phyloP scores from a whole-genome alignment of 2,113 vertebrate species.

The Pelodiscus sinensis region DNA sequence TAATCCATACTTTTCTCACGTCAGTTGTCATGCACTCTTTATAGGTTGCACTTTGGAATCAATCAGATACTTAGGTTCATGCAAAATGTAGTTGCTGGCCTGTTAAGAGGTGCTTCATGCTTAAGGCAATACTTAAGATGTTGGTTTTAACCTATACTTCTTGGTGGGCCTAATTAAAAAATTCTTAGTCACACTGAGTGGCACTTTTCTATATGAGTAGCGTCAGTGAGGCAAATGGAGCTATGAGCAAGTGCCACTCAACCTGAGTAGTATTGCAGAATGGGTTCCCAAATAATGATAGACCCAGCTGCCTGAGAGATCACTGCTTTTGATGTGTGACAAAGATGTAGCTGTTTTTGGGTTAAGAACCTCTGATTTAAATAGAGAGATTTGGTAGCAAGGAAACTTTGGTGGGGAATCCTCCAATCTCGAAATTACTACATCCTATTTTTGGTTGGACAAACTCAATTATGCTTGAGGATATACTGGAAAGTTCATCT shows the following conservation, averaged over 20 bases:
- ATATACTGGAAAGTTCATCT: neutral
- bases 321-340: neutral
- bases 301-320: neutral
- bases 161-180: neutral
- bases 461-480: neutral
- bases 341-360: neutral
- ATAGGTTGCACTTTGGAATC: neutral
- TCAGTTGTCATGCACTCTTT: conserved; percentile 10
- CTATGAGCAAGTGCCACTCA: neutral
- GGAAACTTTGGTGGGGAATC: neutral
- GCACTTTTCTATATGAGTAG: neutral
- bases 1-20: neutral
- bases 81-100: neutral
- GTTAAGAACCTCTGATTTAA: neutral
- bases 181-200: neutral
- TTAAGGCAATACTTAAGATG: neutral
- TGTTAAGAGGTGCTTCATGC: neutral
- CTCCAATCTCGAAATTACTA: neutral
- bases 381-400: neutral
- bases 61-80: neutral
- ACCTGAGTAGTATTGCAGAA: neutral
- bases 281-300: neutral
- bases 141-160: neutral
- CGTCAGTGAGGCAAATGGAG: neutral
- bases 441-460: neutral